These are phyloP conservation scores for Phymorhynchus buccinoides DNA, from an alignment of 1,140 invertebrate species.

Conservation along the genomic window DNA sequence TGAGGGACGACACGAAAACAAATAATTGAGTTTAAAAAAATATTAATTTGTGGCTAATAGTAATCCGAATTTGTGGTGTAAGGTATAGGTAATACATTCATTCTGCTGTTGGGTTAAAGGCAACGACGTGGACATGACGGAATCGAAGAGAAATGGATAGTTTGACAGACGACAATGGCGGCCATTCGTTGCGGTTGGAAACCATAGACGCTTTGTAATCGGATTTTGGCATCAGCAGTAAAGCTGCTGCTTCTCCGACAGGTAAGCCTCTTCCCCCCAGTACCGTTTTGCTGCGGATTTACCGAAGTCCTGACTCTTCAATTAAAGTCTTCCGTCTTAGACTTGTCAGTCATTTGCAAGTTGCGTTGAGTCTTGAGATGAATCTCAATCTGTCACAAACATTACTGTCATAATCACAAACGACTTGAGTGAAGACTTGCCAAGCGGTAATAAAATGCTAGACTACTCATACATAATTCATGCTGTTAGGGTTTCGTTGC, in stretches of 20 bases:
- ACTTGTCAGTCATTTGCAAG: neutral
- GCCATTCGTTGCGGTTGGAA: conserved; percentile 33
- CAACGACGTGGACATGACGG: neutral
- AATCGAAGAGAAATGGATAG: neutral
- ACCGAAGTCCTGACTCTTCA: no score
- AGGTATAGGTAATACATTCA: neutral
- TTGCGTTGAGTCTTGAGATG: neutral
- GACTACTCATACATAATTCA: no score
- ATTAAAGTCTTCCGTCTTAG: no score
- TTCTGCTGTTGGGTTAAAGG: neutral
- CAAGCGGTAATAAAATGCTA: no score
- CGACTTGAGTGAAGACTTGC: neutral
- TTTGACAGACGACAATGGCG: neutral
- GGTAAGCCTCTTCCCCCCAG: neutral
- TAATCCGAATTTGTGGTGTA: neutral
- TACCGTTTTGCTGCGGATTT: neutral
- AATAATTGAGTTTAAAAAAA: neutral
- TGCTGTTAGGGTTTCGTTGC: no score
- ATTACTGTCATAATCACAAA: neutral
- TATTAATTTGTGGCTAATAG: neutral
- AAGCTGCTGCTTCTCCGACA: neutral
- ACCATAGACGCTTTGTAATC: conserved; percentile 33
- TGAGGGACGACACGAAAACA: neutral
- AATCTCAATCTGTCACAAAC: neutral
- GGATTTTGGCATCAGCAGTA: neutral